Conservation (phyloP, 1,140 invertebrate genomes). For the Drosophila sulfurigaster region DNA sequence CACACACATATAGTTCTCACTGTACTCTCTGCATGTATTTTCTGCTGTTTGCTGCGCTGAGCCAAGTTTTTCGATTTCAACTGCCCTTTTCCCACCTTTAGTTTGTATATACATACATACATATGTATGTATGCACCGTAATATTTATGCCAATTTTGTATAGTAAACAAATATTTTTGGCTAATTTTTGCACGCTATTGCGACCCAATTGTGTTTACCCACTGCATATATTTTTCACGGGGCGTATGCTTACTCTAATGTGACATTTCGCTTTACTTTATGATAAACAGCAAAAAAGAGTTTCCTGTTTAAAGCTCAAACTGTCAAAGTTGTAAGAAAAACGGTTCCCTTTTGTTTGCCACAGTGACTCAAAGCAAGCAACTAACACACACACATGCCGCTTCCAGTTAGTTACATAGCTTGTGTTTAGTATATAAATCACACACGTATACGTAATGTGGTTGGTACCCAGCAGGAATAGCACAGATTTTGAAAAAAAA, state of each 20-base stretch:
- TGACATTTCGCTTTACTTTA: background rate
- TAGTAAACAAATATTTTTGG: constrained; percentile 47
- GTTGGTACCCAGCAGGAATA: background rate
- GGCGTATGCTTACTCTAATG: constrained; percentile 22
- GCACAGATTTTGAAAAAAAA: background rate
- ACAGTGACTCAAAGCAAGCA: constrained; percentile 26
- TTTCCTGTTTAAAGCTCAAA: background rate
- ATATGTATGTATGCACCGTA: constrained; percentile 14
- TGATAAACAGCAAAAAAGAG: constrained; percentile 5
- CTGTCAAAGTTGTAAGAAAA: background rate
- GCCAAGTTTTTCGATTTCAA: constrained; percentile 27
- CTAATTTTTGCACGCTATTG: constrained; percentile 17
- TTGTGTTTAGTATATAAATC: constrained; percentile 3
- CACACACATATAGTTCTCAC: constrained; percentile 11
- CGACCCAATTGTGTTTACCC: constrained; percentile 1
- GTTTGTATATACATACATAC: background rate
- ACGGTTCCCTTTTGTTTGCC: background rate
- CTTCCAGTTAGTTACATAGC: background rate
- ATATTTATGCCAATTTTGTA: constrained; percentile 40
- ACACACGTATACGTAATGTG: constrained; percentile 20
- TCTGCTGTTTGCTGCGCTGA: constrained; percentile 17
- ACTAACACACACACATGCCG: too few species aligned
- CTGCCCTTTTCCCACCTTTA: constrained; percentile 8
- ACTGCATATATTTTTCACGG: constrained; percentile 3
- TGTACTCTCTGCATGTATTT: constrained; percentile 18